A percentile compares a stretch with the other conserved stretches of the same genome.
These are phyloP conservation scores for Corythaixoides concolor DNA, from an alignment of 2,113 vertebrate species.

Conservation along the genomic window DNA sequence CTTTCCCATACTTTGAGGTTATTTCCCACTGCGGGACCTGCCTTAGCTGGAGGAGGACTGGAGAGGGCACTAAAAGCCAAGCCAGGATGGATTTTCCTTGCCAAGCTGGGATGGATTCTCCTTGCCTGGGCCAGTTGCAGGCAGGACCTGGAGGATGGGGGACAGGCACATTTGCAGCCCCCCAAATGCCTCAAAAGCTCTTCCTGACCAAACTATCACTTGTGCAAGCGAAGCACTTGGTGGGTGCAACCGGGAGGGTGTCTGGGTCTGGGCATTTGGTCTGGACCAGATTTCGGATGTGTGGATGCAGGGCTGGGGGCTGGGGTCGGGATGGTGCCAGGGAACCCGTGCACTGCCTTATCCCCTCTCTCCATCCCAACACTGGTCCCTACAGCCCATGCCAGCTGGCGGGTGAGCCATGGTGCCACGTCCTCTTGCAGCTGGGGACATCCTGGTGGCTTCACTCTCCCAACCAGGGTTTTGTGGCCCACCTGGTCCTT, in stretches of 20 bases:
- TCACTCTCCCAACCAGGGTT: not conserved
- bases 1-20: rapidly evolving
- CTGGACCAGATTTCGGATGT: not conserved
- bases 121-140: not conserved
- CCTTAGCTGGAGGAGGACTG: not conserved
- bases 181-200: not conserved
- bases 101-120: not conserved
- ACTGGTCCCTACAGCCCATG: not conserved
- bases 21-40: not conserved
- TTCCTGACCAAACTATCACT: no score
- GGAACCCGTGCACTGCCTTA: rapidly evolving
- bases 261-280: not conserved
- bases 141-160: not conserved
- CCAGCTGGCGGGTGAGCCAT: rapidly evolving
- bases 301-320: not conserved
- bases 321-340: not conserved
- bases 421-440: not conserved
- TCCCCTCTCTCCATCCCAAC: no score
- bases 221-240: rapidly evolving
- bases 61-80: not conserved
- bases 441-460: not conserved
- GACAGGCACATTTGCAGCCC: no score
- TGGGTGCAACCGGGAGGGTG: rapidly evolving
- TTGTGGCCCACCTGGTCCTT: not conserved
- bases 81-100: not conserved